These are phyloP conservation scores for Caenorhabditis sp. DNA, from an alignment of 2,888 invertebrate species.

Conservation along the genomic window DNA sequence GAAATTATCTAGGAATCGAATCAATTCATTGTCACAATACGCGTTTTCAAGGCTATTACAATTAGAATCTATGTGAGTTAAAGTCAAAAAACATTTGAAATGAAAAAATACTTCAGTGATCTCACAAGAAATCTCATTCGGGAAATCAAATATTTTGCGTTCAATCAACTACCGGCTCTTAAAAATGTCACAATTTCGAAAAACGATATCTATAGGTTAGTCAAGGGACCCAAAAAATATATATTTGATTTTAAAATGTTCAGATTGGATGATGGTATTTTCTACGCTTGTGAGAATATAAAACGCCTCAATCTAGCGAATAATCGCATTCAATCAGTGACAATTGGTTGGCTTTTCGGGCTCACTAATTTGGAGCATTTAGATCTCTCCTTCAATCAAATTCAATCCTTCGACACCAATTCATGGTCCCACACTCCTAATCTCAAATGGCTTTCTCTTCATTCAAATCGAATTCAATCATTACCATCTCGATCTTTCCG, in stretches of 20 bases:
- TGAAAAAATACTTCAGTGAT: constrained; percentile 42
- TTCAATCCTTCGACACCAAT: constrained; percentile 45
- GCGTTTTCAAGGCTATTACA: constrained; percentile 42
- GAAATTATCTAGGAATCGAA: constrained; percentile 50
- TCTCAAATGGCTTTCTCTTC: constrained; percentile 45
- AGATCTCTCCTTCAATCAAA: constrained; percentile 52
- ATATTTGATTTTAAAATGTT: too few relatives aligned
- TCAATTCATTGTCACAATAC: constrained; percentile 33
- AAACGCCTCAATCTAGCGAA: constrained; percentile 49
- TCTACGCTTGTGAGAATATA: constrained; percentile 48
- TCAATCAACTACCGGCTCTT: constrained; percentile 41
- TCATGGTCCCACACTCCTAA: constrained; percentile 52
- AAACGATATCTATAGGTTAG: constrained; percentile 39
- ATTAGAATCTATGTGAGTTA: constrained; percentile 45
- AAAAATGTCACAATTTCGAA: constrained; percentile 43
- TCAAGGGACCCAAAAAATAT: not conserved
- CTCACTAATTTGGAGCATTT: constrained; percentile 42
- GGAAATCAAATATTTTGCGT: constrained; percentile 37
- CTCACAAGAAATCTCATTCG: constrained; percentile 45
- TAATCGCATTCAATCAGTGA: constrained; percentile 47
- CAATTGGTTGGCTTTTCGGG: constrained; percentile 56
- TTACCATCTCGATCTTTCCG: constrained; percentile 55
- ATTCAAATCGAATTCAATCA: constrained; percentile 48
- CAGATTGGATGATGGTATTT: constrained; percentile 56
- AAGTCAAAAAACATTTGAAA: too few relatives aligned